Base-by-base conservation (phyloP, 1,140 invertebrate genomes). In the Zaprionus capensis region DNA sequence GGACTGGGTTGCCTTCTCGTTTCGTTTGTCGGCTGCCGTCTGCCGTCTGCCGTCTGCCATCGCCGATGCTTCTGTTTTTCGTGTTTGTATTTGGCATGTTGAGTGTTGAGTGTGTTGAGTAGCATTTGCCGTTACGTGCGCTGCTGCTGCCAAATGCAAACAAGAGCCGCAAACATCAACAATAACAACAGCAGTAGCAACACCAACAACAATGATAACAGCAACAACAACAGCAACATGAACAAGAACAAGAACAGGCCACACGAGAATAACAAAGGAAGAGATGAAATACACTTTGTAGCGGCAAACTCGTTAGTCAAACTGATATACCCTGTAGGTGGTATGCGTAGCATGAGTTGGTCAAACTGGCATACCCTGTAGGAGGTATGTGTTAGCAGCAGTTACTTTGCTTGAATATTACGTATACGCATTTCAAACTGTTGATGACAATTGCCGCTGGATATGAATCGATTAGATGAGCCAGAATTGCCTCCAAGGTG, bases 121-220 rank as follows among this genome's bases (percentile, higher is more conserved):
- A 59, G 61, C 67, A 76, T 71, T 76, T 71, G 62, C 58, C 61
- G 38, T 65, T 59, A 71, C 41, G 59, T 76, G 68, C 61, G 53
- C 51, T 41, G 59, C 58, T 71, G 68, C 68, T 71, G 82, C 79
- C 71, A 77, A 86, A 82, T 80, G 71, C 82, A 86, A 86, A 86
- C 82, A 86, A 57, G 49, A 65, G 53, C 53, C 31, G 68, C 68
- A 76, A 71, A 63, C 57, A 76, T 59, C 15, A 71, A 59, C 41
- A 51, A 51, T 12, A 51, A 20, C 46, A 51, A 14, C 46, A 20
- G 5, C 17, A 51, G 2, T 15, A 46, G n/a, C 41, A 22, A 14
- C 46, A 22, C 20, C 20, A 51, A 5, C 46, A 12, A 51, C 17
- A 22, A 51, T 22, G 20, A 51, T 51, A 22, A 24, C 11, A 49